Conservation (phyloP, 2,888 invertebrate genomes). For the Lasioglossum pauxillum region DNA sequence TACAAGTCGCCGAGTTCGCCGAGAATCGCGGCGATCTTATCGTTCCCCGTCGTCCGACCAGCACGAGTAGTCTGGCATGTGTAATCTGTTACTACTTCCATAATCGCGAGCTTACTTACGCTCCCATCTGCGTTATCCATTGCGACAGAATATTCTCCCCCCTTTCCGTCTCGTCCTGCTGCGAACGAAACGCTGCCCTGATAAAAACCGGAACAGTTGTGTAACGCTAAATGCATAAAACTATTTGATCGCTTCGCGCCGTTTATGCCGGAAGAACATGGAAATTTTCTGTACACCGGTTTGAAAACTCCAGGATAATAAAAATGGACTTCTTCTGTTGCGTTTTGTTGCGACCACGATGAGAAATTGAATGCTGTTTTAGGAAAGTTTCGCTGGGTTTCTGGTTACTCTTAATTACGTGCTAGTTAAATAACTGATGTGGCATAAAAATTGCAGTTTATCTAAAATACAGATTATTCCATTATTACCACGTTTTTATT, state of each 20-base stretch:
- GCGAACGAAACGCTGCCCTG: background rate
- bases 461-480: background rate
- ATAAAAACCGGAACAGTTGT: conserved; percentile 3
- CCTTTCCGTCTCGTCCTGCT: no score
- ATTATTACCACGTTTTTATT: no score
- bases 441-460: no score
- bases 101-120: conserved; percentile 35
- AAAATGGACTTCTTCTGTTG: background rate
- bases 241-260: background rate
- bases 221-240: background rate
- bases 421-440: no score
- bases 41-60: conserved; percentile 19
- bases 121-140: conserved; percentile 14
- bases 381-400: background rate
- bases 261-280: background rate
- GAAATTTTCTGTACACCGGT: background rate
- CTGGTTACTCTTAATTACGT: no score
- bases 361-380: background rate
- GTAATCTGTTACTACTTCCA: conserved; percentile 45
- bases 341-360: background rate
- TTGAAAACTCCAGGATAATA: background rate
- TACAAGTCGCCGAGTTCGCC: conserved; percentile 28
- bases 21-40: conserved; percentile 48
- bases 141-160: background rate
- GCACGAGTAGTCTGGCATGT: conserved; percentile 19